Conservation (phyloP, 2,888 invertebrate species). For the Phytoseiulus persimilis region DNA sequence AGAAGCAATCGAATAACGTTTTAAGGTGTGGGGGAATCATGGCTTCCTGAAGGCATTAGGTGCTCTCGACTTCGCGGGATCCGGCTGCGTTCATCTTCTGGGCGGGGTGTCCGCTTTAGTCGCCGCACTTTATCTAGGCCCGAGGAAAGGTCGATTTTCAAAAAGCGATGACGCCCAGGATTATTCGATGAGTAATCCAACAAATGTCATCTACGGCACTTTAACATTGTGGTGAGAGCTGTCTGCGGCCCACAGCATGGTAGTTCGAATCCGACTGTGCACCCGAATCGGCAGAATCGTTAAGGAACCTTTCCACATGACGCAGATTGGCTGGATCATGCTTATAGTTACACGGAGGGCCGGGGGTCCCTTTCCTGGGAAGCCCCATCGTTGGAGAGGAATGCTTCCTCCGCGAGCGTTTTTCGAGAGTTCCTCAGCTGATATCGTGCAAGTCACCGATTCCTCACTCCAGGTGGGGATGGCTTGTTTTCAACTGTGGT, state of each 20-base stretch:
- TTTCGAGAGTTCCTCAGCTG: no score
- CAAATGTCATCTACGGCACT: constrained; percentile 46
- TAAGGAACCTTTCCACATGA: no score
- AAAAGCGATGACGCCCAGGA: constrained; percentile 42
- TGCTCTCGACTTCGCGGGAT: constrained; percentile 84
- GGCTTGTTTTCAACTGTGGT: constrained; percentile 51
- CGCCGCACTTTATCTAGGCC: constrained; percentile 60
- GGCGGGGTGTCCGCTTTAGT: constrained; percentile 65
- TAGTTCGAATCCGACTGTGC: no score
- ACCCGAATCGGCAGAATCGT: no score
- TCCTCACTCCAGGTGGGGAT: constrained; percentile 48
- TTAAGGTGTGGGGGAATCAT: constrained; percentile 44
- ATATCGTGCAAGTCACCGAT: no score
- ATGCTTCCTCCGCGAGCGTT: no score
- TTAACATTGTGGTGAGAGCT: constrained; percentile 47
- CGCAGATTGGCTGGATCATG: no score
- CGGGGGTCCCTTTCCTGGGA: no score
- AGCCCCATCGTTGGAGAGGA: no score
- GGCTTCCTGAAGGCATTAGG: constrained; percentile 75
- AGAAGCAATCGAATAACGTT: not conserved
- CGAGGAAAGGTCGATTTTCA: constrained; percentile 47
- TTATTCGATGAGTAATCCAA: constrained; percentile 45
- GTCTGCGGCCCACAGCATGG: no score
- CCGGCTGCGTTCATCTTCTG: constrained; percentile 76
- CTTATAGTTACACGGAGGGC: no score